phyloP scores from a whole-genome alignment of 2,797 vertebrate species.

The Pantherophis vulpinus region DNA sequence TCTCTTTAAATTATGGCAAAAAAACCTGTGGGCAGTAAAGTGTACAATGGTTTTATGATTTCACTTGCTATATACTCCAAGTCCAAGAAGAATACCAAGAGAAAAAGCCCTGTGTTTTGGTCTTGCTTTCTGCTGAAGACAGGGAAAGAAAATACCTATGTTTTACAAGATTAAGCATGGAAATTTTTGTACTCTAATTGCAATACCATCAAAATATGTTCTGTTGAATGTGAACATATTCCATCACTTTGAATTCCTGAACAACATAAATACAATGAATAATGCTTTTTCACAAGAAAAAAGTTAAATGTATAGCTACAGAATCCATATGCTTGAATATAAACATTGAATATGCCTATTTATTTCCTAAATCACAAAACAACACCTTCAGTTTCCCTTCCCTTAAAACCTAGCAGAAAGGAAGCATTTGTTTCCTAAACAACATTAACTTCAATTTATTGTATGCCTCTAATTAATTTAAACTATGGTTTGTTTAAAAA shows the following conservation, averaged over 20 bases:
- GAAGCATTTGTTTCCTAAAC: background rate
- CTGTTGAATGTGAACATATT: background rate
- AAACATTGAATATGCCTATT: background rate
- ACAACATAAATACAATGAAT: background rate
- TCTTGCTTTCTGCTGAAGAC: background rate
- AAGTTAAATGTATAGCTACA: background rate
- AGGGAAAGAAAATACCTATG: background rate
- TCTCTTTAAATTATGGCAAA: background rate
- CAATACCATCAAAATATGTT: background rate
- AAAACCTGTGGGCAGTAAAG: background rate
- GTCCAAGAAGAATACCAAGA: background rate
- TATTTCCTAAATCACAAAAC: background rate
- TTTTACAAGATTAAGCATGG: background rate
- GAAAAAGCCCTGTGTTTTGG: background rate
- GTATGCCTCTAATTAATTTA: background rate
- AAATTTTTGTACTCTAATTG: background rate
- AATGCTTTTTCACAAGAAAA: background rate
- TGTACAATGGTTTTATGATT: background rate
- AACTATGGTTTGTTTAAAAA: background rate
- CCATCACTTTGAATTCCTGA: background rate
- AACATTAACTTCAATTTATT: background rate
- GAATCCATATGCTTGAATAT: background rate
- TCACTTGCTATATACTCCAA: background rate
- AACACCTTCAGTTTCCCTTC: background rate
- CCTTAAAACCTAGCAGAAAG: background rate